These are phyloP conservation scores for Urophycis tenuis DNA, from an alignment of 2,797 vertebrate species.

Conservation along the genomic window DNA sequence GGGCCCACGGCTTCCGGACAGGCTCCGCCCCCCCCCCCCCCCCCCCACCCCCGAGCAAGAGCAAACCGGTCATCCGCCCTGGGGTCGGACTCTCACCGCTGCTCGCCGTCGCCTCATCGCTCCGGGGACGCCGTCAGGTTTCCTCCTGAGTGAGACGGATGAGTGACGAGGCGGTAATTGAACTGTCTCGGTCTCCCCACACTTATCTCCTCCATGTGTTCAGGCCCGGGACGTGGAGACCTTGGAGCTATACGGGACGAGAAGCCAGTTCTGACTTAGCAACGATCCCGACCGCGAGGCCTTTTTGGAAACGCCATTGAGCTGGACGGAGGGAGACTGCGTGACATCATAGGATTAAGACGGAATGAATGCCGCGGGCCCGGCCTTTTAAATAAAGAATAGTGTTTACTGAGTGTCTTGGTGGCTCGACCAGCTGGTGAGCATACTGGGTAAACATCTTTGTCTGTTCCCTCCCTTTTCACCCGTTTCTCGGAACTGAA, in stretches of 20 bases:
- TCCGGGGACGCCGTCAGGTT: not conserved
- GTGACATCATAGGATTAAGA: not conserved
- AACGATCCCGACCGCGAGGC: not conserved
- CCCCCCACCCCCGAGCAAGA: conserved; percentile 9
- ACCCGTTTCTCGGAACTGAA: too few relatives aligned
- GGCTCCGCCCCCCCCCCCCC: not conserved
- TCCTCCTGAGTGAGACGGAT: not conserved
- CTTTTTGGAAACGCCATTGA: not conserved
- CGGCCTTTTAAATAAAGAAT: not conserved
- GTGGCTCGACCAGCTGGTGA: not conserved
- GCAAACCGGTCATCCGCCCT: conserved; percentile 11
- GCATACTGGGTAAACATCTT: not conserved
- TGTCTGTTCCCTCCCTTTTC: not conserved
- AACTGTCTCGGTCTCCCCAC: not conserved
- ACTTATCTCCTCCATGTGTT: not conserved
- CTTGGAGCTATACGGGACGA: not conserved
- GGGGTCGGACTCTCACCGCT: conserved; percentile 16
- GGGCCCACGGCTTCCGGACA: conserved; percentile 29
- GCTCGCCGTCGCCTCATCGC: not conserved
- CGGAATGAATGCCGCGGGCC: not conserved
- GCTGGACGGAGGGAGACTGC: not conserved
- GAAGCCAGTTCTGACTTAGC: not conserved
- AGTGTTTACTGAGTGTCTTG: not conserved
- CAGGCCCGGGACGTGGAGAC: not conserved
- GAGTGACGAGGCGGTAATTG: not conserved